Percentiles rank a stretch among this genome's conserved stretches.
Conservation (phyloP, 2,113 vertebrate species). For the Trogon surrucura region DNA sequence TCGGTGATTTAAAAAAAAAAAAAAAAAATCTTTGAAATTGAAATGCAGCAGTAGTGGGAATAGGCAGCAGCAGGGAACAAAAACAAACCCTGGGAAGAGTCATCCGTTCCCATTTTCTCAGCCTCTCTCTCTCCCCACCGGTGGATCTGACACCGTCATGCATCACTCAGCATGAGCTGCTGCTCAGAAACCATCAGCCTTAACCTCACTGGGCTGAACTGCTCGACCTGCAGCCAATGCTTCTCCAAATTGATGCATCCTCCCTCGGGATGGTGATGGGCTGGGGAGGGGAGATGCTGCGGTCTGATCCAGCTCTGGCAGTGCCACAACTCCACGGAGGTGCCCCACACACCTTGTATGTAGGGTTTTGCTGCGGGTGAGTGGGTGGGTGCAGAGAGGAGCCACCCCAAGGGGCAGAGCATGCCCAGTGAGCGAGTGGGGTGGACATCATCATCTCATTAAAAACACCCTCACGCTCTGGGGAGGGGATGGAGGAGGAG, state of each 20-base stretch:
- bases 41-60: neutral
- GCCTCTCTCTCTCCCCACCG: neutral
- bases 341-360: neutral
- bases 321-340: neutral
- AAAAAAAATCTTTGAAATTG: neutral
- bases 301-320: neutral
- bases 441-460: neutral
- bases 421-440: fast-evolving
- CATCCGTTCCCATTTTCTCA: neutral
- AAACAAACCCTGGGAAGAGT: neutral
- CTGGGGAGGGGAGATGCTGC: neutral
- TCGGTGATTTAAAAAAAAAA: too few species aligned
- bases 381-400: neutral
- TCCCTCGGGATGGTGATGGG: neutral
- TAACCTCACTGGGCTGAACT: neutral
- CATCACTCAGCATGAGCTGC: neutral
- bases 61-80: neutral
- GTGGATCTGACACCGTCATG: neutral
- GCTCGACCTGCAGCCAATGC: neutral
- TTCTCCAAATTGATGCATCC: neutral
- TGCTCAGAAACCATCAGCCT: neutral
- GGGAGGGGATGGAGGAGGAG: neutral
- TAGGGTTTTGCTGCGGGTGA: neutral
- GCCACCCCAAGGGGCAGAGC: too few species aligned
- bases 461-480: neutral